phyloP scores from a whole-genome alignment of 2,888 invertebrate genomes.

The Meiosimyza platycephala region DNA sequence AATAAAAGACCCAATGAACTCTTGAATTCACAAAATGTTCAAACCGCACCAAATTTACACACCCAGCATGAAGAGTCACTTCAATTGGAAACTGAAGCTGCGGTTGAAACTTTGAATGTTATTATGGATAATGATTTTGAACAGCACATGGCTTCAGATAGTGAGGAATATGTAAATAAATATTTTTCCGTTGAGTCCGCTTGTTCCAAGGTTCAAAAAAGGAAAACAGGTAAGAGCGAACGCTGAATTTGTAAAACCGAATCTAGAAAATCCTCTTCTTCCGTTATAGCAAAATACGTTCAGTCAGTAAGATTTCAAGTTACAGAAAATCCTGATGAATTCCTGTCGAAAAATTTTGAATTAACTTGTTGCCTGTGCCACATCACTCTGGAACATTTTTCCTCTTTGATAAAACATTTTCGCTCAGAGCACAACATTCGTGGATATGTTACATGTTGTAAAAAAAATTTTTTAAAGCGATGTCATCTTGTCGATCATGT shows the following conservation, averaged over 20 bases:
- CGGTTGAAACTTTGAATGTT: not conserved
- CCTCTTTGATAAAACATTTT: no score
- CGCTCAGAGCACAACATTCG: no score
- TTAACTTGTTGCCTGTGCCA: no score
- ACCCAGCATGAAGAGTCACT: not conserved
- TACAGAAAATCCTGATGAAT: conserved; percentile 43
- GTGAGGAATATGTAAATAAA: not conserved
- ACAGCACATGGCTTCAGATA: not conserved
- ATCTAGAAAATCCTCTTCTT: not conserved
- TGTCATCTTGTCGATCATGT: no score
- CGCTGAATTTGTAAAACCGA: not conserved
- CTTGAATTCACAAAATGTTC: not conserved
- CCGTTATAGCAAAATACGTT: conserved; percentile 38
- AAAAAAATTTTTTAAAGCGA: no score
- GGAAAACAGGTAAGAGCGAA: no score
- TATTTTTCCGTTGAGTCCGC: no score
- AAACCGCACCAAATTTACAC: not conserved
- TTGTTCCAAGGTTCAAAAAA: no score
- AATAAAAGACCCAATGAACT: not conserved
- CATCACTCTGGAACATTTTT: no score
- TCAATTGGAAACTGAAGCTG: not conserved
- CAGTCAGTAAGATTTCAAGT: conserved; percentile 7
- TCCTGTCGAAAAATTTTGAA: conserved; percentile 15
- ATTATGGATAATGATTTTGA: not conserved
- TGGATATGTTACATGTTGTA: no score